Conservation (phyloP, 1,140 invertebrate genomes). For the Bombus confusus region DNA sequence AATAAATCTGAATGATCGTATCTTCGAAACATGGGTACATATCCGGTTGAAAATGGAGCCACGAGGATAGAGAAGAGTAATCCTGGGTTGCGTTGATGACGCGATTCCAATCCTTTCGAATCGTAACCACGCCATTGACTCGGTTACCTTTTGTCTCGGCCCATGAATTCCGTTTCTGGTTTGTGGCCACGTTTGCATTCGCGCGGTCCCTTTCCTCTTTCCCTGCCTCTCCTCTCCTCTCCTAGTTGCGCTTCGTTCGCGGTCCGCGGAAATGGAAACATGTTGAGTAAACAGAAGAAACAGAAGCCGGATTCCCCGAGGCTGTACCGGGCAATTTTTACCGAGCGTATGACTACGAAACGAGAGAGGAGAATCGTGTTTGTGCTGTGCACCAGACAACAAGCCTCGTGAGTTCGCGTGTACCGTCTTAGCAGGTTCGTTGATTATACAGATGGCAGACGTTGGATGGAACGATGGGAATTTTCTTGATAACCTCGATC, state of each 20-base stretch:
- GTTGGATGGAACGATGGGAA: too few relatives aligned
- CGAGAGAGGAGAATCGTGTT: neutral
- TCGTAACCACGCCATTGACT: neutral
- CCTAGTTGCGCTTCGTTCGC: neutral
- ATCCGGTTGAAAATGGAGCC: neutral
- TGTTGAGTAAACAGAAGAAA: neutral
- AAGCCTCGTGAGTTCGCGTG: too few relatives aligned
- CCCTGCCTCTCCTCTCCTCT: neutral
- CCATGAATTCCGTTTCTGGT: neutral
- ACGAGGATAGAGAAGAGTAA: neutral
- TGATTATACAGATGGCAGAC: neutral
- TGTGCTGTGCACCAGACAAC: neutral
- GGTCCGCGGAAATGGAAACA: neutral
- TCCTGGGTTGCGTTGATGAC: neutral
- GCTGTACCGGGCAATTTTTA: neutral
- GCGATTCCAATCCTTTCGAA: neutral
- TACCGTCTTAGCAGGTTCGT: neutral
- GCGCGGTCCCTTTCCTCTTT: neutral
- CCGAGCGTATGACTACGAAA: neutral
- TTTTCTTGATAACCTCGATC: too few relatives aligned
- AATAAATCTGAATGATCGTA: neutral
- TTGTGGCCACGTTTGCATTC: neutral
- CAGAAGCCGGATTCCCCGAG: neutral
- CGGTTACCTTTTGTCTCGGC: conserved; percentile 16
- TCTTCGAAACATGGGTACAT: neutral